These are phyloP conservation scores for Drosophila bocki DNA, from an alignment of 1,140 invertebrate species.

Conservation along the genomic window DNA sequence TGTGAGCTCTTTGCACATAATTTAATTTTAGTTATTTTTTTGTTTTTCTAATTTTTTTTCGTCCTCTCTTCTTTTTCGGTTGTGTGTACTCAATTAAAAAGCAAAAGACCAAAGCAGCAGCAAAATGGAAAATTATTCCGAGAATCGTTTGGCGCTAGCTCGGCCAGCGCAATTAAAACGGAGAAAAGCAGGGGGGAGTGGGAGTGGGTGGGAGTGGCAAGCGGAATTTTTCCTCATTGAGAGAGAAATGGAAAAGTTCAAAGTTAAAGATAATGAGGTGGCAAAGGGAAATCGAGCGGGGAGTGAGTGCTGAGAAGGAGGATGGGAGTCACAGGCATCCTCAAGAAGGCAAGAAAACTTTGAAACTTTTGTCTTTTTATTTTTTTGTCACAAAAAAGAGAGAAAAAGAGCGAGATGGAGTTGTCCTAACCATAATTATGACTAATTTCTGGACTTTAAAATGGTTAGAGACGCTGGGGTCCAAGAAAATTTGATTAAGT, in stretches of 20 bases:
- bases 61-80: slow-evolving; percentile 23
- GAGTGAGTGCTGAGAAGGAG: not conserved
- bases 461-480: not conserved
- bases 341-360: slow-evolving; percentile 36
- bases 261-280: slow-evolving; percentile 61
- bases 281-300: slow-evolving; percentile 18
- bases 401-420: not conserved
- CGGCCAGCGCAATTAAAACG: slow-evolving; percentile 72
- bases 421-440: slow-evolving; percentile 37
- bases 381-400: slow-evolving; percentile 1
- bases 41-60: slow-evolving; percentile 1
- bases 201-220: not conserved
- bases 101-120: slow-evolving; percentile 65
- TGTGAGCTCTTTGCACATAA: slow-evolving; percentile 66
- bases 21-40: slow-evolving; percentile 69
- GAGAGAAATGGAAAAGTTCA: slow-evolving; percentile 48
- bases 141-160: slow-evolving; percentile 69
- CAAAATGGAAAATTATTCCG: slow-evolving; percentile 79
- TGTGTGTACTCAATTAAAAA: slow-evolving; percentile 80
- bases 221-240: slow-evolving; percentile 40
- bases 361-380: slow-evolving; percentile 38
- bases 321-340: not conserved
- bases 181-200: slow-evolving; percentile 9
- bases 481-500: slow-evolving; percentile 5
- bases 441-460: slow-evolving; percentile 22